phyloP scores from a whole-genome alignment of 2,888 invertebrate genomes.

The Cyaniris semiargus region DNA sequence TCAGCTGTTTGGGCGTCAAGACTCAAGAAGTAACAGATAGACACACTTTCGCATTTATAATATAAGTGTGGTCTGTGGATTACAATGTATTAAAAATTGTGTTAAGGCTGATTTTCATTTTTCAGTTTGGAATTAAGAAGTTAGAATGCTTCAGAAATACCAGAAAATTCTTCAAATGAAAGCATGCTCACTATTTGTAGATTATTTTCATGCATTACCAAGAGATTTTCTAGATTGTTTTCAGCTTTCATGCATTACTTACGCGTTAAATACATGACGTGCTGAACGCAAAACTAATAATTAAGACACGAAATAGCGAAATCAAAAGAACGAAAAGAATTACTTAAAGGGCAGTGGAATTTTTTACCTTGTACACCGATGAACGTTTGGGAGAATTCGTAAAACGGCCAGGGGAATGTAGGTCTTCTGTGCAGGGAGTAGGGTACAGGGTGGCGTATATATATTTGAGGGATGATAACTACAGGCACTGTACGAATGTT shows the following conservation, averaged over 20 bases:
- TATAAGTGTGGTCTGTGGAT: no score
- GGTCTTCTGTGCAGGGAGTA: conserved; percentile 50
- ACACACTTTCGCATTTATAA: no score
- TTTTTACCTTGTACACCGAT: conserved; percentile 36
- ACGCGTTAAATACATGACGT: not conserved
- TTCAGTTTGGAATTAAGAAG: not conserved
- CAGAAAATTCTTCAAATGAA: not conserved
- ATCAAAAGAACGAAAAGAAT: conserved; percentile 35
- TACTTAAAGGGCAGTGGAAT: conserved; percentile 36
- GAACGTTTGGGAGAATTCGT: conserved; percentile 9
- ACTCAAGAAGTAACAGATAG: no score
- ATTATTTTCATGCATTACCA: no score
- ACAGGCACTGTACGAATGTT: conserved; percentile 61
- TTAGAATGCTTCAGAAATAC: not conserved
- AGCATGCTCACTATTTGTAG: no score
- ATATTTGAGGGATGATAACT: conserved; percentile 43
- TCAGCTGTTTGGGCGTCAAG: no score
- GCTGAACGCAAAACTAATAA: conserved; percentile 24
- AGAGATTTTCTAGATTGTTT: not conserved
- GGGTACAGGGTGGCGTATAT: conserved; percentile 46
- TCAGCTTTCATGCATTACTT: not conserved
- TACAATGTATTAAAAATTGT: not conserved
- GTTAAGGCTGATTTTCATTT: not conserved
- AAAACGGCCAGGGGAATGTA: conserved; percentile 30
- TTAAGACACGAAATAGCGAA: conserved; percentile 31